phyloP scores from a whole-genome alignment of 2,888 invertebrate genomes.

The Agrochola macilenta region DNA sequence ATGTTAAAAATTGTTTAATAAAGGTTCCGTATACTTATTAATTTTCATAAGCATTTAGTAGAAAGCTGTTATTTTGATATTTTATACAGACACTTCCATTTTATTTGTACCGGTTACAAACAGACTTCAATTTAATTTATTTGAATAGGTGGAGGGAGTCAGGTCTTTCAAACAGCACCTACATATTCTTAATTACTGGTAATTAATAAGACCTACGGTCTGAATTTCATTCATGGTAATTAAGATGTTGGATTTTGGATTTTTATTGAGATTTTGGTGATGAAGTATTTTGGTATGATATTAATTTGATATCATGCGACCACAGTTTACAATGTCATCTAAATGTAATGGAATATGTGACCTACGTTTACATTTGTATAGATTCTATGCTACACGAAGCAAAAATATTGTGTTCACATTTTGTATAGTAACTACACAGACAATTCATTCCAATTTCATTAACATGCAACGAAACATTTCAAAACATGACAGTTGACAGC shows the following conservation, averaged over 20 bases:
- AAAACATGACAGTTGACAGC: constrained; percentile 33
- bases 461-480: constrained; percentile 30
- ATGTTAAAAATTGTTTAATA: too few species aligned
- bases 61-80: too few species aligned
- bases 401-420: not conserved
- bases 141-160: too few species aligned
- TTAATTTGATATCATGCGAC: not conserved
- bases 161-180: not conserved
- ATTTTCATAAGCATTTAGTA: too few species aligned
- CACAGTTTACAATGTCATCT: too few species aligned
- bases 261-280: too few species aligned
- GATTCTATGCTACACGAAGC: not conserved
- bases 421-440: not conserved
- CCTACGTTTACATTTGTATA: not conserved
- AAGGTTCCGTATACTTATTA: too few species aligned
- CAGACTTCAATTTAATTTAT: too few species aligned
- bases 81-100: too few species aligned
- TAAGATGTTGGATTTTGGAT: too few species aligned
- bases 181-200: not conserved
- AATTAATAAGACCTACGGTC: not conserved
- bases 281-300: not conserved
- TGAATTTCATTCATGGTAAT: not conserved
- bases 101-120: too few species aligned
- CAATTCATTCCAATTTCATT: constrained; percentile 14
- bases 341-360: not conserved